Base-by-base conservation (phyloP, 2,113 vertebrate genomes). In the Clarias macrocephalus region DNA sequence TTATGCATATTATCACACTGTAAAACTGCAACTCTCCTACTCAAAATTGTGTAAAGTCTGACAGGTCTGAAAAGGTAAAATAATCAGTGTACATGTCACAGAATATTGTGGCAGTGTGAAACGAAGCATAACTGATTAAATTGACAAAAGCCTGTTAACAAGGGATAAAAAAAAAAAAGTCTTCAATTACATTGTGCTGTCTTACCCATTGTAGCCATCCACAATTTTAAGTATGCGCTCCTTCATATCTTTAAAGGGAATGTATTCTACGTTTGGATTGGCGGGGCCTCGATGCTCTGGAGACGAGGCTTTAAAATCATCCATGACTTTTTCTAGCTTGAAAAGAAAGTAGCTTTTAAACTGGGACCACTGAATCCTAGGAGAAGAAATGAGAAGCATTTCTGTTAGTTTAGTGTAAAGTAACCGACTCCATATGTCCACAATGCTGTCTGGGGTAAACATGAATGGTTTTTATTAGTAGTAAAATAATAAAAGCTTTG, bases 311-410 rank as follows among this genome's bases (percentile, higher is more conserved):
- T 96, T 95, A 91, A 99, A 99, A 91, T 99, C 97, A 93, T 98
- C 98, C 96, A 99, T 98, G 86, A 99, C 97, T 92, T 97, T 97
- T 93, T 99, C 98, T 94, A 99, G 94, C 93, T 98, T 99, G 93
- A 97, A 99, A 94, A 98, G 95, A 93, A 99, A 99, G 95, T 99
- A 99, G 79, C 95, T 94, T 96, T 99, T 99, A 91, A 99, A 98
- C 89, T 98, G 97, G 86, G 96, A 96, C 98, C 98, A 99, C 28
- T 97, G 96, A 91, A 99, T 96, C 95, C 98, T 99, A 89, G 30
- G 93, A 88, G 52, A 92, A 73, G 48, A 3, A 16, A 85, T 63
- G 48, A 54, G 48, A 65, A 15, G 21, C 23, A 82, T 65, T 82
- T 62, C 9, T 81, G 42, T 12, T 62, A 28, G 12, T 48, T 16